Base-by-base conservation (phyloP, 1,140 invertebrate species). In the Cyclargus thomasi region DNA sequence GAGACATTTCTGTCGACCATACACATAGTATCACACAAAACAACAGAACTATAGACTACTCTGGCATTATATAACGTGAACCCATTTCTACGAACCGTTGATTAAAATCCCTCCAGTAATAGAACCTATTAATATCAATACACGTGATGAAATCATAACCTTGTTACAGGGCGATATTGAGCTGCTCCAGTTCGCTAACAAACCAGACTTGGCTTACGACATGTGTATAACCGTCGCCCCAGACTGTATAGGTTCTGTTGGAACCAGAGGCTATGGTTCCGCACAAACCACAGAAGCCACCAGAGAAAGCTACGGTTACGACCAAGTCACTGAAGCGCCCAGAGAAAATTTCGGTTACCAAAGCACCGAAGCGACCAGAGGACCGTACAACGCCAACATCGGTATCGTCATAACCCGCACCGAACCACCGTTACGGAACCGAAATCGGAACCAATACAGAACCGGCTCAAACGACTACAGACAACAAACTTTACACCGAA, bases 131-230 rank as follows among this genome's bases (percentile, higher is more conserved):
- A 53, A 47, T 23, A 64, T 65, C 22, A 8, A 65, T 65, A n/a
- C 17, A 68, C 55, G 65, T 67, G 71, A 74, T 53, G 59, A 69
- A 73, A 70, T 57, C 63, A 69, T 66, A 71, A 68, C 70, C 67
- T 72, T 74, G 68, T 72, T 80, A 69, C 74, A 96, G 94, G 96
- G 96, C 20, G 94, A 95, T 74, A 91, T 97, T 22, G 95, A 97
- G 89, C 86, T 96, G 76, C 83, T 97, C 63, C 91, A 94, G 73
- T 93, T 97, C 47, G 92, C 94, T 23, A 91, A 93, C 63, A 93
- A 92, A 71, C 95, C 96, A 10, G 95, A 96, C 76, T 93, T 94
- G 57, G 96, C 96, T 0, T 97, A 95, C 81, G 95, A 97, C 67
- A 91, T 96, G 67, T 97, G 96, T 78, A 86, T 90, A 0, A 75